These are phyloP conservation scores for Cerastis rubricosa DNA, from an alignment of 2,888 invertebrate species.

Conservation along the genomic window DNA sequence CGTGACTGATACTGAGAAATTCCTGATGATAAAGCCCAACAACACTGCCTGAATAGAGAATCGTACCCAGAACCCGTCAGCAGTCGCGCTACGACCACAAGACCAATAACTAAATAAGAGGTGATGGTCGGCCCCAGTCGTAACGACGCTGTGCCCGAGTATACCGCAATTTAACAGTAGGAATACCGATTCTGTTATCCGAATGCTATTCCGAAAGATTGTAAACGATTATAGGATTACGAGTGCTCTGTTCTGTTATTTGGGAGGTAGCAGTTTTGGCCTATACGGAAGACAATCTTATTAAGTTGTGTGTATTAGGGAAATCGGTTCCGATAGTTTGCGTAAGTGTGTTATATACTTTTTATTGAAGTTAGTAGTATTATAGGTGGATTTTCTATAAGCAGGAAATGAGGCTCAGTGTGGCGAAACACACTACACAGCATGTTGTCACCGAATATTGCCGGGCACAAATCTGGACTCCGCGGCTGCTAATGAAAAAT, in stretches of 20 bases:
- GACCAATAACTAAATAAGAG: background rate
- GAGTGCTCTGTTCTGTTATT: constrained; percentile 20
- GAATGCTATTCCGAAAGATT: constrained; percentile 44
- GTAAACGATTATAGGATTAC: constrained; percentile 54
- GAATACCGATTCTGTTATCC: constrained; percentile 45
- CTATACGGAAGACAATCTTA: constrained; percentile 9
- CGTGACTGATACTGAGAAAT: background rate
- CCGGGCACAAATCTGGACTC: background rate
- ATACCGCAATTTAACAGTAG: constrained; percentile 44
- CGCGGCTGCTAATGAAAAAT: background rate
- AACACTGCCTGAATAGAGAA: background rate
- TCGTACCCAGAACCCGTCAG: background rate
- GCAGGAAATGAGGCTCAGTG: background rate
- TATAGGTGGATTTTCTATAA: background rate
- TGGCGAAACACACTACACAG: background rate
- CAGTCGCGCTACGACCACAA: background rate
- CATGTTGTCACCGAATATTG: background rate
- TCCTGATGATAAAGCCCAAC: background rate
- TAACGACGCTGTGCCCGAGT: constrained; percentile 39
- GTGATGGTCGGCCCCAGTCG: constrained; percentile 22
- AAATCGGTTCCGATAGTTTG: background rate
- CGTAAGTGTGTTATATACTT: background rate
- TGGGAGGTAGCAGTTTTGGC: constrained; percentile 6
- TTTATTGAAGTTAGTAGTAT: background rate
- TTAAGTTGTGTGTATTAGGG: constrained; percentile 29